Evolutionary conservation across 2,113 vertebrate genomes (phyloP).

Genomic region (Vombatus ursinus): DNA sequence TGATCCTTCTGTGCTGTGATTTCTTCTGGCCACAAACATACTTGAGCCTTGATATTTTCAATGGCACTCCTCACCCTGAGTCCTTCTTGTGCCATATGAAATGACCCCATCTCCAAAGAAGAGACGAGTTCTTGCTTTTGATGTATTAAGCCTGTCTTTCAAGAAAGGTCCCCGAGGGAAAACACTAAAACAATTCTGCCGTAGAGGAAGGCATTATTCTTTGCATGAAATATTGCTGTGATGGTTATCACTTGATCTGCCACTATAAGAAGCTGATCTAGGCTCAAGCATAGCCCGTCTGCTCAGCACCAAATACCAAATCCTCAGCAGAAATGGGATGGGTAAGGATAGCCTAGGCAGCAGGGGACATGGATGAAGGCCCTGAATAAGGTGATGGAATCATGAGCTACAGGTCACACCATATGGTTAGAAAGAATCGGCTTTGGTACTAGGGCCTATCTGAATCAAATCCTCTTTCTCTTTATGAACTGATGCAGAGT

Average conservation of each 20-base stretch:
- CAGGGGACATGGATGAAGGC: neutral
- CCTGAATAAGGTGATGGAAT: neutral
- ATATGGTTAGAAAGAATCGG: neutral
- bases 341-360: no score
- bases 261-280: neutral
- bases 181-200: neutral
- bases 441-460: neutral
- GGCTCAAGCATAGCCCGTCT: neutral
- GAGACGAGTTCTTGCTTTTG: neutral
- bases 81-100: neutral
- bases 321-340: neutral
- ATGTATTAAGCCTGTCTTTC: neutral
- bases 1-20: neutral
- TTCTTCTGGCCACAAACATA: neutral
- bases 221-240: neutral
- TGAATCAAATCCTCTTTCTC: neutral
- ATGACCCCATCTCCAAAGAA: neutral
- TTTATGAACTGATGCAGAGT: neutral
- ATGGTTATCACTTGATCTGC: neutral
- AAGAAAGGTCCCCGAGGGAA: neutral
- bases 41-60: neutral
- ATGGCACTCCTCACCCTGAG: neutral
- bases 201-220: neutral
- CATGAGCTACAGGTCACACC: neutral
- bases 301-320: neutral